These are phyloP conservation scores for Dicranocentrus wangi DNA, from an alignment of 2,888 invertebrate genomes.

Conservation along the genomic window DNA sequence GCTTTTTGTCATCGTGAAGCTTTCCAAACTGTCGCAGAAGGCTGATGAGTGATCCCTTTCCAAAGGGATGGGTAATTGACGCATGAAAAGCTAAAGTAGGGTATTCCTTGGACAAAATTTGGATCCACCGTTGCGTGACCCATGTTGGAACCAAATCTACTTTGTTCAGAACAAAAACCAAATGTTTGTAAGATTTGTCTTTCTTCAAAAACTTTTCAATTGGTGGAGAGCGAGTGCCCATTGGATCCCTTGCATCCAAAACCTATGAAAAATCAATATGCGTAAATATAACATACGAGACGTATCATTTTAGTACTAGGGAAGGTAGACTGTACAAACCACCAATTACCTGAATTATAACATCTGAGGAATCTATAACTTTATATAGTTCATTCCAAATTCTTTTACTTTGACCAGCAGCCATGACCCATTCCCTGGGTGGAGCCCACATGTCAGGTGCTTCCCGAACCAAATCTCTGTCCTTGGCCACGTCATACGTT, in stretches of 20 bases:
- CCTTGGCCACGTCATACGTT: conserved; percentile 85
- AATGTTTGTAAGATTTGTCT: conserved; percentile 97
- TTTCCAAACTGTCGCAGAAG: conserved; percentile 95
- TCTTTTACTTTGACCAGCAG: conserved; percentile 94
- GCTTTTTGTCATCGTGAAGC: conserved; percentile 95
- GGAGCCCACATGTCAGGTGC: conserved; percentile 84
- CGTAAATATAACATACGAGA: no score
- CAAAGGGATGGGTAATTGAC: conserved; percentile 98
- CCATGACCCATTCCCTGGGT: conserved; percentile 94
- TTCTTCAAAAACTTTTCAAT: conserved; percentile 93
- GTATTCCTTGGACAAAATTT: conserved; percentile 91
- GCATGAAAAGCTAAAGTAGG: conserved; percentile 99
- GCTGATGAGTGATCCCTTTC: conserved; percentile 97
- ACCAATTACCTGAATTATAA: conserved; percentile 88
- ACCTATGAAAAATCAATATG: conserved; percentile 78
- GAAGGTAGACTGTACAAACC: no score
- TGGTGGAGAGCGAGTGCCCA: conserved; percentile 94
- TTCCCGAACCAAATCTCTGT: conserved; percentile 87
- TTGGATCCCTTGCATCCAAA: conserved; percentile 96
- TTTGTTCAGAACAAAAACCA: conserved; percentile 98
- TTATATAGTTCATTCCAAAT: conserved; percentile 99
- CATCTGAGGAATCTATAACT: conserved; percentile 98
- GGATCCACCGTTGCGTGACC: conserved; percentile 95
- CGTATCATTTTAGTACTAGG: no score
- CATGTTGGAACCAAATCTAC: conserved; percentile 81